Conservation (phyloP, 2,113 vertebrate species). For the Gnathonemus echidnorhynchus region DNA sequence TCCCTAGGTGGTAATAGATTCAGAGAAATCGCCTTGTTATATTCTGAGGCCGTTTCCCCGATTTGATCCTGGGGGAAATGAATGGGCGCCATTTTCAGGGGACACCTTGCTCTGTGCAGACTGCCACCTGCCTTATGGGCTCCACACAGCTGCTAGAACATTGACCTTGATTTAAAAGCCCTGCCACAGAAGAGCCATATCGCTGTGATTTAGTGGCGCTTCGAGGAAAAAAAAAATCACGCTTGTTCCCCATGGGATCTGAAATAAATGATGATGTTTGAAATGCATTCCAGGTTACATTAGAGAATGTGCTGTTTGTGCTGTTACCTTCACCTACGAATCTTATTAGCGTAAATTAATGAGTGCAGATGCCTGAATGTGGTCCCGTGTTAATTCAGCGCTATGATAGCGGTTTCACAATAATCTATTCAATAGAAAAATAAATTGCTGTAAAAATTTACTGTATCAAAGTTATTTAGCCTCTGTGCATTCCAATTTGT, state of each 20-base stretch:
- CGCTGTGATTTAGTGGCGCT: not conserved
- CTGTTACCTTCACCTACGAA: not conserved
- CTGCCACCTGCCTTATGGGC: not conserved
- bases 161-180: constrained; percentile 10
- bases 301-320: not conserved
- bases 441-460: not conserved
- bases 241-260: not conserved
- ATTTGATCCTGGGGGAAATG: not conserved
- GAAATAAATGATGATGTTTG: constrained; percentile 6
- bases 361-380: not conserved
- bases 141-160: not conserved
- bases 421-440: not conserved
- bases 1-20: not conserved
- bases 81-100: not conserved
- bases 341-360: not conserved
- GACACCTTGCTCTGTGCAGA: not conserved
- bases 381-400: not conserved
- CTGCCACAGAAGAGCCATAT: not conserved
- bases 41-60: not conserved
- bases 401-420: not conserved
- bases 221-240: not conserved
- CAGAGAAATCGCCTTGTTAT: not conserved
- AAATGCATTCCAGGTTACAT: not conserved
- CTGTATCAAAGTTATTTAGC: not conserved
- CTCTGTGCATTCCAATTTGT: not conserved